Evolutionary conservation across 1,140 invertebrate species (phyloP).

Genomic region (Zaprionus taronus): DNA sequence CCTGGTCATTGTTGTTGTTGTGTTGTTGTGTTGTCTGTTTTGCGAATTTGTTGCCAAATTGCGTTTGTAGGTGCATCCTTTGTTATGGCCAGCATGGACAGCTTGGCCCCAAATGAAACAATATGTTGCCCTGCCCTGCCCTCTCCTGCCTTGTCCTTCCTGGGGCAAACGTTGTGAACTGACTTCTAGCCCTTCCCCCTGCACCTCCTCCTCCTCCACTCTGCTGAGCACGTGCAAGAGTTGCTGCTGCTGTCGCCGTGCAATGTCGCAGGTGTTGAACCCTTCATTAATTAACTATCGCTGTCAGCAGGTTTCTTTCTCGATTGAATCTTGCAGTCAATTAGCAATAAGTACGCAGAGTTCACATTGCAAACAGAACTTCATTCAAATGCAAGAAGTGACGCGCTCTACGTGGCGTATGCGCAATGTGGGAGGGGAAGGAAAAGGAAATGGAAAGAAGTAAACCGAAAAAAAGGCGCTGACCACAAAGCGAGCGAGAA

Average conservation of each 20-base stretch:
- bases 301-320: conserved; percentile 16
- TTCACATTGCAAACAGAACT: conserved; percentile 27
- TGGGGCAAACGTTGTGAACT: neutral
- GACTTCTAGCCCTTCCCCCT: neutral
- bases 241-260: conserved; percentile 26
- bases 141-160: neutral
- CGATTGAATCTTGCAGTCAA: conserved; percentile 66
- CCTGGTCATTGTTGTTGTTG: conserved; percentile 48
- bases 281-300: conserved; percentile 56
- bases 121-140: conserved; percentile 54
- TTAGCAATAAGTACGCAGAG: conserved; percentile 65
- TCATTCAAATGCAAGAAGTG: conserved; percentile 68
- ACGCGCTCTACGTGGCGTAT: conserved; percentile 45
- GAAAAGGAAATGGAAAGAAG: neutral
- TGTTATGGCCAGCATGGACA: conserved; percentile 33
- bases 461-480: neutral
- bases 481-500: neutral
- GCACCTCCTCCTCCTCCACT: conserved; percentile 8
- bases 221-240: conserved; percentile 36
- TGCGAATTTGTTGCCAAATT: conserved; percentile 77
- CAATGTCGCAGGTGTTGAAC: conserved; percentile 43
- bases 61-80: conserved; percentile 75
- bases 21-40: conserved; percentile 56
- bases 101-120: conserved; percentile 59
- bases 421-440: conserved; percentile 13